These are phyloP conservation scores for Tachina fera DNA, from an alignment of 2,888 invertebrate species.

Conservation along the genomic window DNA sequence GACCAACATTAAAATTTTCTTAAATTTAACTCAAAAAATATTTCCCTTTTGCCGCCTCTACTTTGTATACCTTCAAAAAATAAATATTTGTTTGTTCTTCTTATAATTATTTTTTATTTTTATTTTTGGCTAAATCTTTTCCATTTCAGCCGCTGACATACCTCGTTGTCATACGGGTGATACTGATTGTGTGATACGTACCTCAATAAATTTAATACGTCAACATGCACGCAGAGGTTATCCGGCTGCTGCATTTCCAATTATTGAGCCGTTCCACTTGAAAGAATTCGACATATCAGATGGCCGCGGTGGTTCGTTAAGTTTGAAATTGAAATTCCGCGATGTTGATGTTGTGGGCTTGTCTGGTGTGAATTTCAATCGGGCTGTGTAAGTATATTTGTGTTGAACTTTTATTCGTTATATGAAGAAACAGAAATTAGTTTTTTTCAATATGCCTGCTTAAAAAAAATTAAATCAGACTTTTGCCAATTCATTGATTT, in stretches of 20 bases:
- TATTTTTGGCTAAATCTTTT: slow-evolving; percentile 37
- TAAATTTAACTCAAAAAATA: not conserved
- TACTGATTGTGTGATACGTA: slow-evolving; percentile 78
- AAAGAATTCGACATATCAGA: slow-evolving; percentile 80
- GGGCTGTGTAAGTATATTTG: slow-evolving; percentile 79
- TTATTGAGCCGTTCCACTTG: slow-evolving; percentile 80
- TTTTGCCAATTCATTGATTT: not conserved
- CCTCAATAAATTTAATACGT: slow-evolving; percentile 77
- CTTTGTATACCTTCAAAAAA: not conserved
- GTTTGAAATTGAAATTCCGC: slow-evolving; percentile 79
- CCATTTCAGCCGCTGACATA: slow-evolving; percentile 78
- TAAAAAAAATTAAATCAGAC: not conserved
- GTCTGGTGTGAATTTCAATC: slow-evolving; percentile 79
- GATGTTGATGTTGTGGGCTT: slow-evolving; percentile 80
- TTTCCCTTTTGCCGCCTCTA: not conserved
- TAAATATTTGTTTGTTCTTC: slow-evolving; percentile 29
- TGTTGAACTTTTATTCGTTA: not conserved
- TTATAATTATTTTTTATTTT: not conserved
- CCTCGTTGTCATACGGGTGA: slow-evolving; percentile 79
- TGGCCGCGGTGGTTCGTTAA: slow-evolving; percentile 79
- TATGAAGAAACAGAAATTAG: not conserved
- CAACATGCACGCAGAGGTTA: slow-evolving; percentile 79
- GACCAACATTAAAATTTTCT: slow-evolving; percentile 1
- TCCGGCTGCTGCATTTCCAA: slow-evolving; percentile 78
- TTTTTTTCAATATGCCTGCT: not conserved